Conservation (phyloP, 2,113 vertebrate species). For the Apteryx mantelli region DNA sequence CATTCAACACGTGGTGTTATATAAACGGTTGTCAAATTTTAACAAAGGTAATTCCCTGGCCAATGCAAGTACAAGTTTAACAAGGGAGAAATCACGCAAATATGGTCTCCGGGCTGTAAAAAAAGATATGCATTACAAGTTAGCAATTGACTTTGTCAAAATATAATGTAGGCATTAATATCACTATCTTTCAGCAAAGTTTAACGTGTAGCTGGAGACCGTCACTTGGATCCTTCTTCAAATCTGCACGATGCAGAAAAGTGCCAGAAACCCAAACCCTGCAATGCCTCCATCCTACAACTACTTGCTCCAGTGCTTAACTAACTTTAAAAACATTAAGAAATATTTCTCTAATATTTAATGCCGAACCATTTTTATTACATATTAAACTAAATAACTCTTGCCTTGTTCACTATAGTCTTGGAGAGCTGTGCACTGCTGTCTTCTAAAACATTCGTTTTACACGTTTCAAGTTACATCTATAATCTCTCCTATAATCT, state of each 20-base stretch:
- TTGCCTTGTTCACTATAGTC: not conserved
- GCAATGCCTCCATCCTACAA: not conserved
- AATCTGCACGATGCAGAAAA: not conserved
- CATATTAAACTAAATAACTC: not conserved
- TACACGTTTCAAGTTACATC: not conserved
- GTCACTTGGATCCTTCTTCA: not conserved
- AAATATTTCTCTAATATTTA: accelerated
- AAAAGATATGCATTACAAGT: accelerated
- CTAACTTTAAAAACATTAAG: not conserved
- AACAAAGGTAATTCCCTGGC: not conserved
- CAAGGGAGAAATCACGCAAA: accelerated
- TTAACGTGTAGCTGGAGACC: not conserved
- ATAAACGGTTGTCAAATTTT: not conserved
- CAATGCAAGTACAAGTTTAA: not conserved
- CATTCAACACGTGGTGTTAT: not conserved
- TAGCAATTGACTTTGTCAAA: not conserved
- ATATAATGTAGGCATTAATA: not conserved
- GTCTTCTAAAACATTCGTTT: not conserved
- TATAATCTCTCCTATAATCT: accelerated
- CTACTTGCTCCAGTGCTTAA: not conserved
- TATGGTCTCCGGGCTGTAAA: not conserved
- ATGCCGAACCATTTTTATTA: not conserved
- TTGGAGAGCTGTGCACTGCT: accelerated
- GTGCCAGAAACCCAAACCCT: accelerated
- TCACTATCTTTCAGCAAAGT: not conserved